Base-by-base conservation (phyloP, 2,113 vertebrate species). In the Genyomyrus donnyi region DNA sequence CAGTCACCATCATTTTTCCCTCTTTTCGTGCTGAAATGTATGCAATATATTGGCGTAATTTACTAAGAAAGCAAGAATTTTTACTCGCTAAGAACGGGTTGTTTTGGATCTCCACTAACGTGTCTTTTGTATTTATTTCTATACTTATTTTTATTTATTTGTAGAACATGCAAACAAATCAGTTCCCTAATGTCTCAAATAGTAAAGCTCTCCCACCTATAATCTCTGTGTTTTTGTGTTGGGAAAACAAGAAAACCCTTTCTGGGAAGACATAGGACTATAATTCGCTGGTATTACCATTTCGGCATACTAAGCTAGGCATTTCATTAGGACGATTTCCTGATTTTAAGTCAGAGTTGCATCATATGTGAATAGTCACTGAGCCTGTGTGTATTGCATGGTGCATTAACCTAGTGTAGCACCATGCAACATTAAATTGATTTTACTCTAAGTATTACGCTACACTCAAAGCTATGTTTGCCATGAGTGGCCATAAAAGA, bases 341-440 rank as follows among this genome's bases (percentile, higher is more conserved):
- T 13, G 45, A 48, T 85, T 85, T 85, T 85, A 85, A 85, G 83
- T 85, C 83, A 85, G 83, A 85, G 83, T 85, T 85, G 83, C 83
- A 85, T 85, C 83, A 85, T 46, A 3, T n/a, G 83, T 85, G 39
- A 85, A 48, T 48, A 85, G 45, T 85, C 45, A 85, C 24, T 48
- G 45, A 85, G 45, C 83, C 83, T 8, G 46, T 48, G 42, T 46
- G 39, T n/a, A 48, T 85, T 85, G 83, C 39, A 46, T 46, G 83
- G 19, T 48, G 83, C 24, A 48, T 85, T 85, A 85, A 48, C 39
- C 5, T 24, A 85, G 21, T 48, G 42, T 42, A 48, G 45, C 42
- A 24, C 42, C 9, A 48, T 85, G 45, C 83, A 85, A 48, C 21
- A 80, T 80, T 42, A 80, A 42, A 19, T 45, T 24, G 35, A 39